Evolutionary conservation across 2,797 vertebrate genomes (phyloP), one percentile per base, ranked within the genome.

Genomic region (Pangasius mekongensis): DNA sequence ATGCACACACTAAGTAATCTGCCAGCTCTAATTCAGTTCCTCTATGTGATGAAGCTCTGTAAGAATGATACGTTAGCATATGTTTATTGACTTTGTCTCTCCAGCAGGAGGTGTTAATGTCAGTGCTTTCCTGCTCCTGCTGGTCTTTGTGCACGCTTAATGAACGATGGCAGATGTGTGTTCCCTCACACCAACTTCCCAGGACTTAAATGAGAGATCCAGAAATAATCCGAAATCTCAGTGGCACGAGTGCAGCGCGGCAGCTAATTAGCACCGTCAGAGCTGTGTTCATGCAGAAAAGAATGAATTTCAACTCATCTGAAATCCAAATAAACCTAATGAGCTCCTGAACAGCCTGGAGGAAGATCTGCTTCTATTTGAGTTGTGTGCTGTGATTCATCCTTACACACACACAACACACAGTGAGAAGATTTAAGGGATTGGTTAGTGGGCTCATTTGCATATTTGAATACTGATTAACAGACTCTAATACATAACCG

Each of bases 251-350:
- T 6, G 27, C 64, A 36, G 66, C 56, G 18, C 36, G 62, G 58
- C 14, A 66, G 80, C 47, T 90, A 88, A 90, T 91, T 91, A 91
- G 33, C 62, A 11, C 27, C 52, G 33, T 54, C 69, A 66, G 83
- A 87, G 30, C 20, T 33, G 76, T 56, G 85, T 78, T 87, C 87
- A 82, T 27, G 14, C 81, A 66, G 73, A 52, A 86, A 47, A 56
- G 56, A 85, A 88, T 62, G 54, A 86, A 76, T 85, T 88, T 88
- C 82, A 74, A 83, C 85, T 86, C 36, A 86, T 84, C 78, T 84
- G 62, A 66, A 86, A 84, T 86, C 82, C 84, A 91, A 84, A 88
- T 67, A 78, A 86, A 87, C 69, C 74, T 85, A 85, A 91, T 62
- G 82, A 89, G 85, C 73, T 85, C 52, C 56, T 80, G 27, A 80